Evolutionary conservation across 2,888 invertebrate genomes (phyloP), one percentile per base, ranked within the genome.

Genomic region (Bellardia bayeri): DNA sequence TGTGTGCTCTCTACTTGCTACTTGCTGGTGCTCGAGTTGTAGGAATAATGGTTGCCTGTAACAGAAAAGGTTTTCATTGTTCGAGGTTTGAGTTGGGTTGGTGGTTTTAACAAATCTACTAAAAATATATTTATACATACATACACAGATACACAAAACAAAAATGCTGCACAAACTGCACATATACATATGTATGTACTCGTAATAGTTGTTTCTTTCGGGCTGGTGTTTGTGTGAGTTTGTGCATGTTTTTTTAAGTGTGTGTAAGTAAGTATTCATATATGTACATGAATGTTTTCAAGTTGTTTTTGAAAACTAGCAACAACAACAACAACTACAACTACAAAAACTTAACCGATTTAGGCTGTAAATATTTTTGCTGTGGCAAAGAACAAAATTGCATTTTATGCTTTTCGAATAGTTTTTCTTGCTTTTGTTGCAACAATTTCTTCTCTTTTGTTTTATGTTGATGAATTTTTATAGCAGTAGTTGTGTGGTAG

Each of bases 291-390:
- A 49, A 78, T 49, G 30, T 75, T 80, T 86, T 69, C 63, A 71
- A 84, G 80, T 81, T 71, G 79, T 64, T 75, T 51, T 37, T 8
- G 4, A n/a, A 54, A 71, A 42, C 23, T 71, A 64, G 64, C 64
- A 54, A 30, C 16, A 64, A 58, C 49, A 64, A 58, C 49, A 68
- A 45, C 30, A 54, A 64, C 51, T 30, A 64, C 33, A 66, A 23
- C 14, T n/a, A 40, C 89, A 87, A 91, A 89, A 91, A 91, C 91
- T 91, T 91, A 91, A 91, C 91, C 91, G 92, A 92, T 92, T 91
- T 92, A 92, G 91, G 91, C 91, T 92, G 92, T 91, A 92, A 91
- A 91, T 91, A 91, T 91, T 90, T 82, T 84, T 87, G 81, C 76
- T 84, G 84, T 76, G 82, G 85, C 85, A 79, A 87, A 79, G 82